Evolutionary conservation across 1,140 invertebrate species (phyloP).

Genomic region (Radopholus similis): DNA sequence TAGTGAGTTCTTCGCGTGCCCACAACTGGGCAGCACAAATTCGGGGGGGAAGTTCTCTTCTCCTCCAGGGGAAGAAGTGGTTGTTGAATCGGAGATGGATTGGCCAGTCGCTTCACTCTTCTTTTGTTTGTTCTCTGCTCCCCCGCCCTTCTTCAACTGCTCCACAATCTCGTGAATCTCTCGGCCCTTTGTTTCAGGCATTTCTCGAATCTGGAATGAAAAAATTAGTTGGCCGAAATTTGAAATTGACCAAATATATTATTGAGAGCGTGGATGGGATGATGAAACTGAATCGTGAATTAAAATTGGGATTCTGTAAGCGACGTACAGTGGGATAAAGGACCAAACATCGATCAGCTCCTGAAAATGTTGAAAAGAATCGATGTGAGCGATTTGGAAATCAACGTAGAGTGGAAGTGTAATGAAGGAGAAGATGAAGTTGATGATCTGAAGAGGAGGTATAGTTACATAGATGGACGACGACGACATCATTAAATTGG

Average conservation of each 20-base stretch:
- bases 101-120: neutral
- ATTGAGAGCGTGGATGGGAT: conserved; percentile 44
- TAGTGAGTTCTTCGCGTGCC: conserved; percentile 1
- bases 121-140: neutral
- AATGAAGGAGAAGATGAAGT: conserved; percentile 45
- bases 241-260: conserved; percentile 31
- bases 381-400: too few species aligned
- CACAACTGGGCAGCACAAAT: neutral
- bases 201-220: neutral
- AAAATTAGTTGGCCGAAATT: neutral
- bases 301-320: neutral
- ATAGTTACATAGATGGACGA: neutral
- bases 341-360: conserved; percentile 44
- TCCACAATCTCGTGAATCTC: conserved; percentile 48
- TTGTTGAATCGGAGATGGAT: neutral
- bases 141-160: conserved; percentile 25
- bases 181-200: conserved; percentile 46
- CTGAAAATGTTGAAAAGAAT: too few species aligned
- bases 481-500: neutral
- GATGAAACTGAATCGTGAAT: conserved; percentile 33
- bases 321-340: conserved; percentile 37
- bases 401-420: conserved; percentile 43
- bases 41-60: neutral
- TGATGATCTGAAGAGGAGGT: conserved; percentile 23
- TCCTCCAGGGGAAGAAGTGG: neutral